These are phyloP conservation scores for Lutraria lutraria DNA, from an alignment of 2,888 invertebrate genomes.

Conservation along the genomic window DNA sequence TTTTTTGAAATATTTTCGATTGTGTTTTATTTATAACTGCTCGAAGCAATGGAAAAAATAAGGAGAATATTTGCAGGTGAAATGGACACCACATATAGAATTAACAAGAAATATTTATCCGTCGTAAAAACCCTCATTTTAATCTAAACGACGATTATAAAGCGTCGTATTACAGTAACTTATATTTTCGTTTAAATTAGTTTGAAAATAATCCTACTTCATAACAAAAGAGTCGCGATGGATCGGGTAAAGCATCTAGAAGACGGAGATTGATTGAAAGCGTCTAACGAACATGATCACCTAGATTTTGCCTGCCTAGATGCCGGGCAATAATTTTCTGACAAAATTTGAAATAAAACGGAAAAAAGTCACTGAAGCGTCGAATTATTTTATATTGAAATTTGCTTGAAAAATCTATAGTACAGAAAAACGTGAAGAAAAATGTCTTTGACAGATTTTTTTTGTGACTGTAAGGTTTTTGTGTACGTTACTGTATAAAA, in stretches of 20 bases:
- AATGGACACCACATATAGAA: constrained; percentile 42
- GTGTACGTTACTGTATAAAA: no score
- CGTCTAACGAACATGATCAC: constrained; percentile 27
- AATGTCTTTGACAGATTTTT: no score
- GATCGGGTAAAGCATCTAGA: constrained; percentile 6
- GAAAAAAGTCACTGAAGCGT: background rate
- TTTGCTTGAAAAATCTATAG: no score
- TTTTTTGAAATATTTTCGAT: background rate
- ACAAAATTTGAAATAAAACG: background rate
- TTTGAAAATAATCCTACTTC: constrained; percentile 37
- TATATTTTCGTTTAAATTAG: constrained; percentile 59
- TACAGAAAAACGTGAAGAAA: no score
- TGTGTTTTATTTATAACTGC: constrained; percentile 7
- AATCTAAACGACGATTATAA: constrained; percentile 63
- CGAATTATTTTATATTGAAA: no score
- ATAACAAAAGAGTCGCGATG: constrained; percentile 34
- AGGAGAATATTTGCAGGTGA: constrained; percentile 24
- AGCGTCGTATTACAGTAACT: constrained; percentile 60
- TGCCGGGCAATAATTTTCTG: constrained; percentile 11
- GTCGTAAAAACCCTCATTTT: constrained; percentile 65
- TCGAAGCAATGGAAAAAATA: background rate
- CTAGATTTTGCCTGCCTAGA: constrained; percentile 14
- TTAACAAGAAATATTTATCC: constrained; percentile 62
- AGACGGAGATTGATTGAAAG: constrained; percentile 36
- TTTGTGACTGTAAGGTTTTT: no score